Base-by-base conservation (phyloP, 2,797 vertebrate genomes). In the Hypotaenidia philippensis region DNA sequence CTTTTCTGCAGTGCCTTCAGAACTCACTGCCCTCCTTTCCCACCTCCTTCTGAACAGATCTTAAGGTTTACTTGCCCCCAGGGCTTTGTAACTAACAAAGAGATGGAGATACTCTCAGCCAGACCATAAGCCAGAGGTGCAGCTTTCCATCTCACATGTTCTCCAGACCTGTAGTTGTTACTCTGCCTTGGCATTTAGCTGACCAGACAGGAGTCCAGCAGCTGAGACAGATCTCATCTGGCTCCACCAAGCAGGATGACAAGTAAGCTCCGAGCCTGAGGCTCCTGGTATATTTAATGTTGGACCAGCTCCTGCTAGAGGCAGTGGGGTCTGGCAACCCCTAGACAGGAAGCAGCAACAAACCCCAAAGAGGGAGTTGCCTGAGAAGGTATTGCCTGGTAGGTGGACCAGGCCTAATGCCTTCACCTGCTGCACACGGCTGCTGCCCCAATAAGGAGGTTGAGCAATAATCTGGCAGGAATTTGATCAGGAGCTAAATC, bases 391-490 rank as follows among this genome's bases (percentile, higher is more conserved):
- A 53, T 0, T 65, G 31, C 69, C 27, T 20, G 20, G n/a, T 40
- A 75, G 64, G 45, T 41, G 32, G 29, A 41, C 11, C 11, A 44
- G 34, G 25, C 50, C 71, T 63, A 40, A 49, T 66, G 36, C 57
- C 52, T 80, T 74, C 44, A 50, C 14, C 50, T 83, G 56, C 8
- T 1, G 2, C 34, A 59, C 22, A 22, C 0, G 10, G 26, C 34
- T 19, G 38, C 27, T 47, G 55, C 34, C 34, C 52, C 22, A 78
- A 12, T 26, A 78, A 60, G 20, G 64, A 71, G 45, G 16, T 50
- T 93, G 91, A 82, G 85, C 93, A 96, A 96, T 80, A 71, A 47
- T 9, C 79, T 11, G 8, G 12, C 60, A 94, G 55, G 53, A 89
- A 52, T 79, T 93, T 85, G 89, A 63, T 89, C n/a, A 32, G 71